Conservation (phyloP, 2,113 vertebrate genomes). For the Hyaena hyaena region DNA sequence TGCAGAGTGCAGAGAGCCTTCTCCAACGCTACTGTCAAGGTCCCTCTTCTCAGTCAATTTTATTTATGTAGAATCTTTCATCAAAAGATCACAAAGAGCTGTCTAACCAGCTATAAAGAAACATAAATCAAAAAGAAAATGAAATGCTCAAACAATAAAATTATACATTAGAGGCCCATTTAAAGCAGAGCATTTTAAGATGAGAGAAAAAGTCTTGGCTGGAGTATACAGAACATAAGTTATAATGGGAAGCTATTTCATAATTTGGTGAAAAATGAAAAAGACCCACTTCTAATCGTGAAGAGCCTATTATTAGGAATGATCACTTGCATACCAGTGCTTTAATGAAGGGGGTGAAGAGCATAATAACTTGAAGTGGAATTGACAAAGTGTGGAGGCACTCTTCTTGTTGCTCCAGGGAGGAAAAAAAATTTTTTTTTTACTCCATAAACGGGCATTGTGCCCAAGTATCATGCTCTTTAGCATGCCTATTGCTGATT, state of each 20-base stretch:
- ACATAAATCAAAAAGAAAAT: slow-evolving; percentile 82
- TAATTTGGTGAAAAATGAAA: slow-evolving; percentile 82
- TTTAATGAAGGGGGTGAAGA: slow-evolving; percentile 72
- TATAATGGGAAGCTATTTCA: slow-evolving; percentile 82
- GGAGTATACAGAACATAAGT: slow-evolving; percentile 77
- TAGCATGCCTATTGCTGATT: slow-evolving; percentile 42
- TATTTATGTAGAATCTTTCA: slow-evolving; percentile 82
- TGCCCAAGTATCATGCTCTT: slow-evolving; percentile 46
- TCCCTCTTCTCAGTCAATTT: slow-evolving; percentile 74
- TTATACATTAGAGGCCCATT: slow-evolving; percentile 84
- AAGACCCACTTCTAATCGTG: slow-evolving; percentile 75
- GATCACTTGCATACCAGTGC: slow-evolving; percentile 77
- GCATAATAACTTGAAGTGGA: slow-evolving; percentile 60
- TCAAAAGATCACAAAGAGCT: slow-evolving; percentile 80
- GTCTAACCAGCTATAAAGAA: slow-evolving; percentile 81
- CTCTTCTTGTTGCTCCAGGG: background rate
- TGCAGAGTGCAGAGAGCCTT: slow-evolving; percentile 35
- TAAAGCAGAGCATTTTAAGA: slow-evolving; percentile 80
- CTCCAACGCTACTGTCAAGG: slow-evolving; percentile 16
- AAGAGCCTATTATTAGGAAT: slow-evolving; percentile 78
- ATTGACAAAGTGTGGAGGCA: slow-evolving; percentile 33
- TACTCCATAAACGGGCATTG: background rate
- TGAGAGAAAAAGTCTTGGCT: slow-evolving; percentile 79
- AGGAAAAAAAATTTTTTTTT: slow-evolving; percentile 17
- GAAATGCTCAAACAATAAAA: slow-evolving; percentile 84